Conservation (phyloP, 2,888 invertebrate species). For the Gasteruption jaculator region DNA sequence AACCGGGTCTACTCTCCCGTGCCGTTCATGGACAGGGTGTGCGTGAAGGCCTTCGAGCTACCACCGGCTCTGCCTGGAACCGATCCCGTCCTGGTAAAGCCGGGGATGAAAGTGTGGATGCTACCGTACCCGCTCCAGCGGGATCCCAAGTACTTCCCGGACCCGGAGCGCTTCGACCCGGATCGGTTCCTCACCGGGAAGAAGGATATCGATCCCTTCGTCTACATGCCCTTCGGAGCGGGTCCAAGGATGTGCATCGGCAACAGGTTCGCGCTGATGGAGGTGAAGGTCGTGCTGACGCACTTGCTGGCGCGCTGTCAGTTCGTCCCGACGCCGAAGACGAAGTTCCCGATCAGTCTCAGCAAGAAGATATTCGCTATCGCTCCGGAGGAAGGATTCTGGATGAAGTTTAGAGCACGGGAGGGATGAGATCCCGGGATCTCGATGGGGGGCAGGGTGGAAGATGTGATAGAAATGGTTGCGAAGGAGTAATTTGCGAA, state of each 20-base stretch:
- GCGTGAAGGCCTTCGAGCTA: slow-evolving; percentile 36
- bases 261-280: slow-evolving; percentile 49
- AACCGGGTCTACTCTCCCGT: slow-evolving; percentile 33
- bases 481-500: too few species aligned
- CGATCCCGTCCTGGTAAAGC: slow-evolving; percentile 34
- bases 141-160: slow-evolving; percentile 39
- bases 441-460: too few species aligned
- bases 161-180: slow-evolving; percentile 48
- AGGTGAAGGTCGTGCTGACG: slow-evolving; percentile 30
- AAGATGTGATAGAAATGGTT: too few species aligned
- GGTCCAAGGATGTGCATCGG: slow-evolving; percentile 40
- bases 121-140: slow-evolving; percentile 38
- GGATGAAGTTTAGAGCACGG: slow-evolving; percentile 24
- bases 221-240: slow-evolving; percentile 34
- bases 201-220: slow-evolving; percentile 9
- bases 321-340: slow-evolving; percentile 44
- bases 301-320: slow-evolving; percentile 29
- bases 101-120: slow-evolving; percentile 36
- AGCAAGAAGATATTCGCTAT: slow-evolving; percentile 19
- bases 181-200: slow-evolving; percentile 41
- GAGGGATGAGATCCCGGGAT: too few species aligned
- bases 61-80: slow-evolving; percentile 33
- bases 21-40: slow-evolving; percentile 36
- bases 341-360: slow-evolving; percentile 44
- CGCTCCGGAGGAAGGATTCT: slow-evolving; percentile 27